Evolutionary conservation across 1,140 invertebrate genomes (phyloP), one percentile per base, ranked within the genome.

Genomic region (Venustaconcha ellipsiformis): DNA sequence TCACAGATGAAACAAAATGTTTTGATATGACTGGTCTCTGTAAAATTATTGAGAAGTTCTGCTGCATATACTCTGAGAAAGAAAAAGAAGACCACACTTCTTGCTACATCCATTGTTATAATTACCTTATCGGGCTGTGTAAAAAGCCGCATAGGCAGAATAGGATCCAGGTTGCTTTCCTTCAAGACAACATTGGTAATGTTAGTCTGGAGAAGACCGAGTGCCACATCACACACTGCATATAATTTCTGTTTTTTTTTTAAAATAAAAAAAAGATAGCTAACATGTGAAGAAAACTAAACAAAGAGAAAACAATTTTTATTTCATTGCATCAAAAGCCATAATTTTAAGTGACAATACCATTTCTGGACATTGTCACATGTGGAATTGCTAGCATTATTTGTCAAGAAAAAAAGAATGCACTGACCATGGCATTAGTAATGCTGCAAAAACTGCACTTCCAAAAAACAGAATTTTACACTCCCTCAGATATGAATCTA

Each of bases 141-240:
- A 78, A 90, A 92, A 20, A 91, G 87, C 81, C 90, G 91, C 56
- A 83, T 72, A 13, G 90, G 90, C 48, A 92, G 77, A n/a, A 86
- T 78, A 20, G 95, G 94, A 84, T 97, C 95, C 15, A 94, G 92
- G 2, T 95, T 94, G 86, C 95, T 95, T 85, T 97, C 95, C 88
- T 96, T 96, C 90, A 96, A 91, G 83, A 97, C 95, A 88, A 96
- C 96, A 88, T 93, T 96, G 37, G 93, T 93, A n/a, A 95, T 94
- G 83, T 95, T 95, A 20, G 94, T 93, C 88, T 95, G 93, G 82
- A 99, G 94, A 75, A 99, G 92, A 75, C 95, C 94, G 91, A 97
- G 94, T 12, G 96, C 95, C 71, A 99, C 91, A 92, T 99, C 97
- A 92, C 97, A 98, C 67, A 97, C 94, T 62, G 96, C 95, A 94